phyloP scores from a whole-genome alignment of 2,113 vertebrate species.

The Prionailurus bengalensis region DNA sequence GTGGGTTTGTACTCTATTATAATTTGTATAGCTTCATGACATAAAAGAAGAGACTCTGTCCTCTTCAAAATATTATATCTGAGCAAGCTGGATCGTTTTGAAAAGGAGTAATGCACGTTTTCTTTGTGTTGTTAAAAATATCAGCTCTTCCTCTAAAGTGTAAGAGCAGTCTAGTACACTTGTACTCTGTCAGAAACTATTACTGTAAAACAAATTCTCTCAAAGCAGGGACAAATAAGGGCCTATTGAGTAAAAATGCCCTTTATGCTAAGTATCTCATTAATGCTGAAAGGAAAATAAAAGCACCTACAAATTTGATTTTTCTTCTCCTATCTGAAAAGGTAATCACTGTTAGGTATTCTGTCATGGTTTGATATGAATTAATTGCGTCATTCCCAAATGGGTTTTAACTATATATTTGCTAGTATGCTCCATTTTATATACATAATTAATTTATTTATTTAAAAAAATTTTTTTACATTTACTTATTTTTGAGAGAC shows the following conservation, averaged over 20 bases:
- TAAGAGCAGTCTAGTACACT: neutral
- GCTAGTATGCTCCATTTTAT: neutral
- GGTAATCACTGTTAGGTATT: neutral
- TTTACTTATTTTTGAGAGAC: too few species aligned
- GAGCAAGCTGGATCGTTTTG: neutral
- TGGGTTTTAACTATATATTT: neutral
- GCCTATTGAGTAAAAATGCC: neutral
- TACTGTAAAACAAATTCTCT: neutral
- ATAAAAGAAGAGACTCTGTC: neutral
- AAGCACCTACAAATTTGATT: neutral
- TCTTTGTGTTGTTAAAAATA: constrained; percentile 28
- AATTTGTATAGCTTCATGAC: neutral
- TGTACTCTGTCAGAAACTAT: neutral
- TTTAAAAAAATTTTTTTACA: too few species aligned
- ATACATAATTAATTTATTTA: neutral
- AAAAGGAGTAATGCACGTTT: neutral
- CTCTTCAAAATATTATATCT: constrained; percentile 41
- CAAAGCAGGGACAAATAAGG: neutral
- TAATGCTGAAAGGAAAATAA: constrained; percentile 18
- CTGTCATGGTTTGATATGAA: neutral
- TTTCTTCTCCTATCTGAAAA: neutral
- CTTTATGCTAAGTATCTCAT: neutral
- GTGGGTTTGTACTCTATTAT: constrained; percentile 16
- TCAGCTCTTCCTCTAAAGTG: constrained; percentile 18
- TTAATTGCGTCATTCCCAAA: neutral